phyloP scores from a whole-genome alignment of 2,888 invertebrate genomes.

The Heteromyza rotundicornis region DNA sequence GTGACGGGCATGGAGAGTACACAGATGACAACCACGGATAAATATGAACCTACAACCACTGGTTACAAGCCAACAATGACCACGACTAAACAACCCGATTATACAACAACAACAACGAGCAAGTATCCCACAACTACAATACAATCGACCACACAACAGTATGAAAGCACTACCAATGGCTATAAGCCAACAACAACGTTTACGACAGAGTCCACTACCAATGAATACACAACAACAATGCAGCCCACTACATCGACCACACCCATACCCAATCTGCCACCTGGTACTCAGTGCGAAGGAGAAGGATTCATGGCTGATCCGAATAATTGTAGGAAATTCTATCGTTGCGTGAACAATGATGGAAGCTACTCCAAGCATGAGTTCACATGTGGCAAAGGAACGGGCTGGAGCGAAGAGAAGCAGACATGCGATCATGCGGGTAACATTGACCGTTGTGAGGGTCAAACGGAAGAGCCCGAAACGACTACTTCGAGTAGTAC shows the following conservation, averaged over 20 bases:
- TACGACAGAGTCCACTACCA: constrained; percentile 25
- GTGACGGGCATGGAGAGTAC: constrained; percentile 7
- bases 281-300: constrained; percentile 63
- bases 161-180: constrained; percentile 19
- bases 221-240: constrained; percentile 38
- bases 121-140: constrained; percentile 14
- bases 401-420: constrained; percentile 73
- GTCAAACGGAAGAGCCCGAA: constrained; percentile 37
- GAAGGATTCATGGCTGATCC: constrained; percentile 72
- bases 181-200: constrained; percentile 21
- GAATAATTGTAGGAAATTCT: constrained; percentile 68
- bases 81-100: constrained; percentile 19
- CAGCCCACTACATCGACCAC: constrained; percentile 39
- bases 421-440: constrained; percentile 68
- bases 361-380: constrained; percentile 61
- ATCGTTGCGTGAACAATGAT: constrained; percentile 66
- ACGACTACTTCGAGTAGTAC: constrained; percentile 28
- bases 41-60: constrained; percentile 16
- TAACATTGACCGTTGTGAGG: constrained; percentile 52
- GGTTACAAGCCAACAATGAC: constrained; percentile 17
- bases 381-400: constrained; percentile 71
- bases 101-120: constrained; percentile 24
- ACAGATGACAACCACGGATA: constrained; percentile 14
- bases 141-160: constrained; percentile 13
- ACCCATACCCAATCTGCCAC: constrained; percentile 48